Evolutionary conservation across 2,797 vertebrate genomes (phyloP).

Genomic region (Cheirogaleus major): DNA sequence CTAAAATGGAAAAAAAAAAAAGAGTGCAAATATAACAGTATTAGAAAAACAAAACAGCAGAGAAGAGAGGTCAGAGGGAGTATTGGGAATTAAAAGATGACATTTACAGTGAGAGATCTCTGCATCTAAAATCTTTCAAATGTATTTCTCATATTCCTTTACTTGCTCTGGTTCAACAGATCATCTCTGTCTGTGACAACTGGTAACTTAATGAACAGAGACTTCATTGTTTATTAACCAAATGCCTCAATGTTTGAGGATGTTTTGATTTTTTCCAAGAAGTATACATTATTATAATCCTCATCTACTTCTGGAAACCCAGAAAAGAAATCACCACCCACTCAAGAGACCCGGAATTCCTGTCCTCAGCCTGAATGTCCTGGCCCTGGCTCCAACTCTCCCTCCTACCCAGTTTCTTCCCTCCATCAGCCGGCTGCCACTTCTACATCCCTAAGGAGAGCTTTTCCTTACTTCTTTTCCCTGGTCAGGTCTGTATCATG

Average conservation of each 20-base stretch:
- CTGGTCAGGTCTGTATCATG: background rate
- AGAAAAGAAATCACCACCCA: background rate
- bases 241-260: background rate
- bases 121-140: background rate
- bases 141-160: background rate
- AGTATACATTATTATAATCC: background rate
- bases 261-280: background rate
- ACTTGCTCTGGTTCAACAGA: background rate
- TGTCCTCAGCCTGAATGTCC: background rate
- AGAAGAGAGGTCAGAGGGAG: background rate
- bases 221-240: background rate
- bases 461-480: background rate
- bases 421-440: too few species aligned
- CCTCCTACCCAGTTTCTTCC: background rate
- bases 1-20: background rate
- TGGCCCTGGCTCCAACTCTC: rapidly evolving
- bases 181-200: background rate
- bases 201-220: background rate
- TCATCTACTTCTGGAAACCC: background rate
- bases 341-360: background rate
- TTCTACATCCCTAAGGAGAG: background rate
- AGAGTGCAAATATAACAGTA: background rate
- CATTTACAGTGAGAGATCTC: background rate
- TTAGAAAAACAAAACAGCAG: background rate
- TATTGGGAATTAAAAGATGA: background rate